Evolutionary conservation across 2,888 invertebrate species (phyloP).

Genomic region (Eustalomyia histrio): DNA sequence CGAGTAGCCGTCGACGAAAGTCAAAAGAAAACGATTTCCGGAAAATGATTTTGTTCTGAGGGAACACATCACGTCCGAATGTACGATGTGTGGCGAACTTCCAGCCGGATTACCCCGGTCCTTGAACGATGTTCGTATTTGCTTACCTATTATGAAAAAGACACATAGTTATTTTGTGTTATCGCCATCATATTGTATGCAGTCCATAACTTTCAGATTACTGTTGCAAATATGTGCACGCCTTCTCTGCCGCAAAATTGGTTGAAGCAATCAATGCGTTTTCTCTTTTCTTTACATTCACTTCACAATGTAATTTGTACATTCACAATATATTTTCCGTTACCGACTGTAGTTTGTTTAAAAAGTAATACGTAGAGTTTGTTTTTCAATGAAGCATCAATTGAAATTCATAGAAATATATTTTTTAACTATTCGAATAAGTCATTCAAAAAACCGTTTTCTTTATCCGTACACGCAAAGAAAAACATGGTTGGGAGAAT

Average conservation of each 20-base stretch:
- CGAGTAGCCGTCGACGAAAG: constrained; percentile 48
- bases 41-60: constrained; percentile 38
- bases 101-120: constrained; percentile 32
- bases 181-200: neutral
- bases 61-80: constrained; percentile 51
- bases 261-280: constrained; percentile 29
- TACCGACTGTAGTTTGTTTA: too few species aligned
- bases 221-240: constrained; percentile 35
- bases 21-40: constrained; percentile 37
- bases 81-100: constrained; percentile 28
- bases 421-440: too few species aligned
- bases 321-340: too few species aligned
- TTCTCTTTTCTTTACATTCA: neutral
- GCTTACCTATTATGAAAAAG: constrained; percentile 38
- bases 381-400: too few species aligned
- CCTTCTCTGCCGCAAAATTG: constrained; percentile 32
- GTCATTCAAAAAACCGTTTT: too few species aligned
- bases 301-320: constrained; percentile 10
- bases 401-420: too few species aligned
- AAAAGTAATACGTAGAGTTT: too few species aligned
- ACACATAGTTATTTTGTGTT: neutral
- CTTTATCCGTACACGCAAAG: too few species aligned
- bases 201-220: constrained; percentile 7
- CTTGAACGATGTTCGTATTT: constrained; percentile 32
- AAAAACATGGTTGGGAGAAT: too few species aligned